These are phyloP conservation scores for Ctena decussata DNA, from an alignment of 2,888 invertebrate genomes.

Conservation along the genomic window DNA sequence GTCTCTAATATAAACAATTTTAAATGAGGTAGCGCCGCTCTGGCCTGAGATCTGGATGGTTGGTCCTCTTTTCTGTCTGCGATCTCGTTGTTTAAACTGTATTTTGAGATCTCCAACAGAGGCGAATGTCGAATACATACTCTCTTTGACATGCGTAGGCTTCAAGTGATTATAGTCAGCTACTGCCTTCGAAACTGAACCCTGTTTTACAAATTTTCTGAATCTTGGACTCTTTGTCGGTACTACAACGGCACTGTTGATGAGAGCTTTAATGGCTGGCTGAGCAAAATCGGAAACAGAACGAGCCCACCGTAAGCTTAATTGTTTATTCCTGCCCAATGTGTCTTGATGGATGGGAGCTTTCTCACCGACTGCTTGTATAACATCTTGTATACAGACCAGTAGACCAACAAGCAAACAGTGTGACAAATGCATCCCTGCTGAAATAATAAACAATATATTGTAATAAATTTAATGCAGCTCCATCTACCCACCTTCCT, in stretches of 20 bases:
- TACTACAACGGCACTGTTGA: neutral
- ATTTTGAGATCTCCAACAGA: neutral
- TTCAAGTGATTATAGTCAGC: neutral
- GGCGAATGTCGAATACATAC: neutral
- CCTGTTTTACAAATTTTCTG: neutral
- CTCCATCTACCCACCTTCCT: too few relatives aligned
- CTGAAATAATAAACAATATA: too few relatives aligned
- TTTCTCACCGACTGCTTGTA: too few relatives aligned
- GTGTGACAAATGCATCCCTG: too few relatives aligned
- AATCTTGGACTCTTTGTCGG: neutral
- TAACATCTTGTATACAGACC: too few relatives aligned
- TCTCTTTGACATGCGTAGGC: neutral
- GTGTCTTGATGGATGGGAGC: neutral
- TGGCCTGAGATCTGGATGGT: neutral
- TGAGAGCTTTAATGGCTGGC: neutral
- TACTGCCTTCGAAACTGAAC: neutral
- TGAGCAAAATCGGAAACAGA: neutral
- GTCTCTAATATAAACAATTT: neutral
- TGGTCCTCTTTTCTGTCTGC: neutral
- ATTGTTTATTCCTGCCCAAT: neutral
- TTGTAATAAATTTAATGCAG: too few relatives aligned
- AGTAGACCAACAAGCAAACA: too few relatives aligned
- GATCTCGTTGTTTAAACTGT: neutral
- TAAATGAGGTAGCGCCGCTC: neutral
- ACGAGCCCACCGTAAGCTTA: neutral